These are phyloP conservation scores for Percina caprodes DNA, from an alignment of 2,113 vertebrate species.

Conservation along the genomic window DNA sequence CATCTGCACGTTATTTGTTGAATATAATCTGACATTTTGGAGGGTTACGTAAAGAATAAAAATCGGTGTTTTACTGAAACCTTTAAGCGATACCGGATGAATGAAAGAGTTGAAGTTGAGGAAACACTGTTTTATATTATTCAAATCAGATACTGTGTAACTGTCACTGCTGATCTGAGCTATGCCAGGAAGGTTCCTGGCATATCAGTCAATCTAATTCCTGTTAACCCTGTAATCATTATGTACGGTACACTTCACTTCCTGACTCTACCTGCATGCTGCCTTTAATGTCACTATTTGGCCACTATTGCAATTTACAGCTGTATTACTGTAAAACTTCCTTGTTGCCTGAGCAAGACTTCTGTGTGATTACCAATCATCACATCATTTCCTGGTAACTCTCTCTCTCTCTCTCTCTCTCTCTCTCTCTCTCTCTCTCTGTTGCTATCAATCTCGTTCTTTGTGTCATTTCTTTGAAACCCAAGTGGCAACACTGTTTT, in stretches of 20 bases:
- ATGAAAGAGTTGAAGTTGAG: not conserved
- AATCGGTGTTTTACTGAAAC: not conserved
- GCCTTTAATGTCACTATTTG: not conserved
- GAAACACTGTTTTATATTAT: not conserved
- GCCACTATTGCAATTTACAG: not conserved
- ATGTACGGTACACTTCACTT: slow-evolving; percentile 12
- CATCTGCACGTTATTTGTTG: not conserved
- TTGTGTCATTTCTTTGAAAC: slow-evolving; percentile 38
- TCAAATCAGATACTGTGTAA: slow-evolving; percentile 16
- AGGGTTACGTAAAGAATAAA: not conserved
- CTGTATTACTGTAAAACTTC: slow-evolving; percentile 46
- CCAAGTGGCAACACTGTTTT: slow-evolving; percentile 7
- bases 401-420: slow-evolving; percentile 3
- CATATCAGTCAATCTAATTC: slow-evolving; percentile 41
- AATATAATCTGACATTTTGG: not conserved
- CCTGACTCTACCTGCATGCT: slow-evolving; percentile 16
- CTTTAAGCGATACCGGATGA: not conserved
- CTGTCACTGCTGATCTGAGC: not conserved
- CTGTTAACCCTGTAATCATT: slow-evolving; percentile 17
- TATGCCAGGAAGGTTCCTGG: slow-evolving; percentile 28
- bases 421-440: not conserved
- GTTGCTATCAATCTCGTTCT: slow-evolving; percentile 4
- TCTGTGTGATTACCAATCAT: slow-evolving; percentile 33
- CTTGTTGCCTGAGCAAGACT: slow-evolving; percentile 49
- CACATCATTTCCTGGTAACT: slow-evolving; percentile 58